A percentile compares a stretch with the other conserved stretches of the same genome.
Conservation (phyloP, 1,140 invertebrate genomes). For the Brachionus paranguensis region DNA sequence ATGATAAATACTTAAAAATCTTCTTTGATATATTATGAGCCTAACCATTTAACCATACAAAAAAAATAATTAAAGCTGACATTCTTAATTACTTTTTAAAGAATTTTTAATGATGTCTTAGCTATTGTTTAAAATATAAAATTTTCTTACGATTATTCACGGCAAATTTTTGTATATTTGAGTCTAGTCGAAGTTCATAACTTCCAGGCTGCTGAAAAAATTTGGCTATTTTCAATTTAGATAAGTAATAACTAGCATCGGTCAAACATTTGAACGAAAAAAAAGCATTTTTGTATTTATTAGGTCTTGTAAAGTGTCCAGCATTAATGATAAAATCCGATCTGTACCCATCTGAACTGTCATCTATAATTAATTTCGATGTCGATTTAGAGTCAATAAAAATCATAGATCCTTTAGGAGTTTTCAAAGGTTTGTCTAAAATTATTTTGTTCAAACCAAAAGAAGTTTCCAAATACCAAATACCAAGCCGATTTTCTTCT, state of each 20-base stretch:
- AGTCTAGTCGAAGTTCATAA: not conserved
- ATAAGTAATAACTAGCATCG: not conserved
- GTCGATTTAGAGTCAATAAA: not conserved
- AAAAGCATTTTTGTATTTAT: not conserved
- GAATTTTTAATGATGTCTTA: too few relatives aligned
- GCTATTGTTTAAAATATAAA: not conserved
- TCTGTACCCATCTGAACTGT: not conserved
- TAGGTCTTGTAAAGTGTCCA: not conserved
- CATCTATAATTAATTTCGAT: not conserved
- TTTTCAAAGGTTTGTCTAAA: not conserved
- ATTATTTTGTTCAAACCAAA: not conserved
- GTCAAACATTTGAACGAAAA: not conserved
- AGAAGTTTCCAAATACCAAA: not conserved
- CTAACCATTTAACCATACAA: too few relatives aligned
- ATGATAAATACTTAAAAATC: too few relatives aligned
- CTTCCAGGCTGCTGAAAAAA: not conserved
- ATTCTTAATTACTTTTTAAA: too few relatives aligned
- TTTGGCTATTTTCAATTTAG: not conserved
- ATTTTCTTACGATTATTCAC: not conserved
- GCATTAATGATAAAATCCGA: not conserved
- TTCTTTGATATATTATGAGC: too few relatives aligned
- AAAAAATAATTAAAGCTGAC: too few relatives aligned
- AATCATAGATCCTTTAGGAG: not conserved
- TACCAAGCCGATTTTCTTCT: not conserved
- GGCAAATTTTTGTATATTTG: not conserved